Percentiles rank a stretch among this genome's conserved stretches.
phyloP scores from a whole-genome alignment of 2,888 invertebrate species.

The Amiota mariae region DNA sequence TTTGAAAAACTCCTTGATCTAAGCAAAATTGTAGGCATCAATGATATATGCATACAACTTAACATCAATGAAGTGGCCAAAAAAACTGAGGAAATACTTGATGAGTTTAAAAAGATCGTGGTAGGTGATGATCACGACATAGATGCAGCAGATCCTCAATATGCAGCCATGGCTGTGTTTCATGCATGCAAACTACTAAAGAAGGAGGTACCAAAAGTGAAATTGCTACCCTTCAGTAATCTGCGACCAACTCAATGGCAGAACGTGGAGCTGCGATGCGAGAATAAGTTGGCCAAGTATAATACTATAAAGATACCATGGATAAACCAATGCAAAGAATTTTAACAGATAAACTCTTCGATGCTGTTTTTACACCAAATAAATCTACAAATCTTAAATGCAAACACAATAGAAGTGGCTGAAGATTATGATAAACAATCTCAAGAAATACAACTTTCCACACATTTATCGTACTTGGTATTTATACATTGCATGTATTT shows the following conservation, averaged over 20 bases:
- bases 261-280: conserved; percentile 77
- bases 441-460: no score
- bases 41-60: conserved; percentile 77
- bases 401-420: conserved; percentile 49
- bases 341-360: neutral
- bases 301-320: conserved; percentile 49
- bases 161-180: conserved; percentile 79
- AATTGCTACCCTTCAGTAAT: conserved; percentile 76
- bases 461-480: no score
- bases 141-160: conserved; percentile 78
- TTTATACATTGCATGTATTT: neutral
- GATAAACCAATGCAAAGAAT: conserved; percentile 42
- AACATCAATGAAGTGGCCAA: conserved; percentile 74
- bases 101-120: conserved; percentile 73
- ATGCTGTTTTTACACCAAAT: neutral
- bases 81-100: conserved; percentile 76
- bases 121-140: conserved; percentile 73
- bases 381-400: conserved; percentile 37
- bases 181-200: conserved; percentile 79
- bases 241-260: conserved; percentile 78
- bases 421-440: conserved; percentile 76
- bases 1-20: conserved; percentile 78
- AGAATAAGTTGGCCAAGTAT: conserved; percentile 71
- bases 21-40: conserved; percentile 75
- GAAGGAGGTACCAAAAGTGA: conserved; percentile 76